Conservation (phyloP, 2,113 vertebrate species). For the Callipepla californica region DNA sequence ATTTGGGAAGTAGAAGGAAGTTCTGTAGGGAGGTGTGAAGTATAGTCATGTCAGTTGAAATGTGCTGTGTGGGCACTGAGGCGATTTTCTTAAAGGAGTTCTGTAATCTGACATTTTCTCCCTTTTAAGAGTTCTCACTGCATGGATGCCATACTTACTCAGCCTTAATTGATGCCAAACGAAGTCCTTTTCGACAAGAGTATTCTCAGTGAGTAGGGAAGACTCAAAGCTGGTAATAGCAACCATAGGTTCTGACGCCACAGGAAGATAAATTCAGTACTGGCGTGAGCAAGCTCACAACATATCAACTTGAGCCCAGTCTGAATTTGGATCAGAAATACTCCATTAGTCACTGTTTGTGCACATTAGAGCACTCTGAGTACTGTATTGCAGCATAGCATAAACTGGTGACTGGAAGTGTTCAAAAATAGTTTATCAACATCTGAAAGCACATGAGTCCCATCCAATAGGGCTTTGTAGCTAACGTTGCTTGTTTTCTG, state of each 20-base stretch:
- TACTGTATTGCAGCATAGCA: background rate
- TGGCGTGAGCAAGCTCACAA: background rate
- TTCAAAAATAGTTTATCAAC: background rate
- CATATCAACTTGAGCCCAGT: background rate
- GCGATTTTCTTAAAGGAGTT: conserved; percentile 48
- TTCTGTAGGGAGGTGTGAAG: conserved; percentile 61
- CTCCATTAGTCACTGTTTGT: background rate
- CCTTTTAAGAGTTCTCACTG: conserved; percentile 37
- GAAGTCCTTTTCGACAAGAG: background rate
- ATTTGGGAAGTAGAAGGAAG: conserved; percentile 58
- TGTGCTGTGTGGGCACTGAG: conserved; percentile 63
- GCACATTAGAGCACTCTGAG: background rate
- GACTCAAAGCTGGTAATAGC: background rate
- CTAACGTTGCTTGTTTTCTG: background rate
- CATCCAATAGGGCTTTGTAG: background rate
- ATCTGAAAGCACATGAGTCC: background rate
- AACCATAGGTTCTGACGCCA: background rate
- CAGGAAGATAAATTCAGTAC: conserved; percentile 24
- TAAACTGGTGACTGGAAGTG: background rate
- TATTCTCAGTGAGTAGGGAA: background rate
- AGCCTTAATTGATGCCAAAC: background rate
- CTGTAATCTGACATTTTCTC: conserved; percentile 62
- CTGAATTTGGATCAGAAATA: conserved; percentile 11
- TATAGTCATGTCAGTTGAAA: conserved; percentile 54
- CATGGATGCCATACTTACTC: conserved; percentile 25